Conservation (phyloP, 2,888 invertebrate genomes). For the Cheilosia pagana region DNA sequence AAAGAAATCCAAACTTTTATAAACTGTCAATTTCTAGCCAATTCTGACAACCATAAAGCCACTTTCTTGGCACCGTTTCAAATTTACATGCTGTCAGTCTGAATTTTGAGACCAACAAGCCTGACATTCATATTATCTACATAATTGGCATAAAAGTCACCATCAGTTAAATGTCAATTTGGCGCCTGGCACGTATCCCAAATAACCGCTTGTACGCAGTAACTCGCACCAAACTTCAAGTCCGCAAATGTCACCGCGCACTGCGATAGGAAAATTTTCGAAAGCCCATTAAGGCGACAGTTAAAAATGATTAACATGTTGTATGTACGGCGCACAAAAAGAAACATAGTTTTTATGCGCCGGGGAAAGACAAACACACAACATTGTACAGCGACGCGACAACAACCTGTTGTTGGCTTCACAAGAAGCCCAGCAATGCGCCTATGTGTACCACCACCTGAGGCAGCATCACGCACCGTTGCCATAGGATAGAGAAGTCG, state of each 20-base stretch:
- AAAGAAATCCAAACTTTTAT: too few species aligned
- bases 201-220: constrained; percentile 33
- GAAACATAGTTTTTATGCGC: constrained; percentile 13
- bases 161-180: constrained; percentile 24
- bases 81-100: background rate
- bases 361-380: constrained; percentile 5
- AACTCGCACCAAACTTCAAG: background rate
- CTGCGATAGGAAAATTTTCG: constrained; percentile 36
- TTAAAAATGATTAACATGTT: constrained; percentile 68
- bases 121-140: constrained; percentile 6
- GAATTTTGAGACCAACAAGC: background rate
- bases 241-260: constrained; percentile 30
- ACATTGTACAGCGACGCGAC: constrained; percentile 48
- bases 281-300: constrained; percentile 59
- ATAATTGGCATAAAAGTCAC: constrained; percentile 21
- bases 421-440: constrained; percentile 25
- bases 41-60: too few species aligned
- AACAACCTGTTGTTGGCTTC: constrained; percentile 64
- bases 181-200: constrained; percentile 43
- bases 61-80: background rate
- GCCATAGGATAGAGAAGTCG: constrained; percentile 29
- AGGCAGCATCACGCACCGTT: constrained; percentile 58
- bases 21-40: too few species aligned
- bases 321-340: background rate
- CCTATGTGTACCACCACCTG: constrained; percentile 19